Evolutionary conservation across 2,113 vertebrate species (phyloP), one percentile per base, ranked within the genome.

Genomic region (Peromyscus leucopus): DNA sequence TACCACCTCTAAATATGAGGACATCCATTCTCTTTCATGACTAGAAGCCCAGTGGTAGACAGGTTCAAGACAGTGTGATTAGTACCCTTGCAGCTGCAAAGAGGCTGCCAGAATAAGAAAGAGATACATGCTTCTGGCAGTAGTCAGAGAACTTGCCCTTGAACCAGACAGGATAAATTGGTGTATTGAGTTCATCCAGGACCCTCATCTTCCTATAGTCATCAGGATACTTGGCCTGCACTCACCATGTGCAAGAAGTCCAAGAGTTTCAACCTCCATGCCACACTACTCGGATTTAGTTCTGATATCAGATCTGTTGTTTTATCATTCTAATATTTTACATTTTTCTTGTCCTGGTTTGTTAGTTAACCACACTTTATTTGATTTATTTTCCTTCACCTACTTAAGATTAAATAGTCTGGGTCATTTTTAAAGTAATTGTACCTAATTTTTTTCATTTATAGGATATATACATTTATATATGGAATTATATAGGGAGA

Each of bases 261-360:
- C 33, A 19, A n/a, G 19, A 42, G 19, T 90, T 19, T 61, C 31
- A 3, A 16, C n/a, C 24, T 83, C 55, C 22, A 36, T 42, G 36
- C 63, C 59, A 9, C n/a, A 69, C 48, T 36, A 9, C 48, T 90
- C 78, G 16, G 61, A 72, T 21, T 22, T 10, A 89, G 57, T 89
- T 89, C 63, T 93, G 17, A 15, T 36, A n/a, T 86, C 17, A 24
- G 22, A 46, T 10, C 63, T 42, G 28, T 0, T 9, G 21, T 61
- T 96, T 75, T 69, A 51, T 82, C n/a, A 72, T 39, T 88, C 65
- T 85, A 33, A 48, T 87, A 51, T 16, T 2, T 65, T 67, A 78
- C 71, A 31, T 84, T 86, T 78, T 51, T 96, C 55, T 91, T 87
- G 31, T 84, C 57, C 22, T 95, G 5, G 22, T 71, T 96, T 92